Base-by-base conservation (phyloP, 2,888 invertebrate species). In the Cancer borealis region DNA sequence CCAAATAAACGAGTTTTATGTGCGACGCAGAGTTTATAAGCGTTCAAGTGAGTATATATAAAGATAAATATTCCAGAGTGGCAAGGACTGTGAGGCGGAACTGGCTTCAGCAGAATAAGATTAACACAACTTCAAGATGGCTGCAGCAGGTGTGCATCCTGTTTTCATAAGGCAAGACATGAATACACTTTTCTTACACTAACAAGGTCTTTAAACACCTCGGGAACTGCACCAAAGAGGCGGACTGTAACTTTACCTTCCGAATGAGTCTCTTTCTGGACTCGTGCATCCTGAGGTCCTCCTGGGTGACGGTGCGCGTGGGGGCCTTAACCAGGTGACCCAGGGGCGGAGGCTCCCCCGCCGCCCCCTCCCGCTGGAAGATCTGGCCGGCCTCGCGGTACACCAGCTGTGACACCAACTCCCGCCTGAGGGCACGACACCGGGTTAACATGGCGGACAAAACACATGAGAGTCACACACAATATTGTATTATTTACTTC, bases 321-420 rank as follows among this genome's bases (percentile, higher is more conserved):
- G 93, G 93, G 14, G 88, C 60, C 45, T 45, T 39, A 49, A 88
- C 79, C 45, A 93, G 39, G 12, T 79, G 66, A 10, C 89, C 89
- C 88, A 93, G 60, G 45, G 88, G 93, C 45, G 89, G 93, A 4
- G 93, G 93, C 93, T 93, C 93, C 49, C 93, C 93, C 26, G 30
- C 93, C 45, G 89, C 89, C n/a, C 93, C 93, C 93, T 73, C 89
- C 14, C 93, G 60, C 89, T 88, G 93, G 89, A 93, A 93, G 89
- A 93, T 93, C 88, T 89, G 93, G 26, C 89, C 93, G 14, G 66
- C 89, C 73, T 89, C 89, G 17, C 93, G 93, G 89, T 93, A 93
- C 93, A 93, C 89, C 88, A 93, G 93, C 88, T 89, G 93, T 0
- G 93, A 93, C 73, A 93, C 93, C 89, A 93, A 47, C 49, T 93